Evolutionary conservation across 2,113 vertebrate species (phyloP).

Genomic region (Caranx ignobilis): DNA sequence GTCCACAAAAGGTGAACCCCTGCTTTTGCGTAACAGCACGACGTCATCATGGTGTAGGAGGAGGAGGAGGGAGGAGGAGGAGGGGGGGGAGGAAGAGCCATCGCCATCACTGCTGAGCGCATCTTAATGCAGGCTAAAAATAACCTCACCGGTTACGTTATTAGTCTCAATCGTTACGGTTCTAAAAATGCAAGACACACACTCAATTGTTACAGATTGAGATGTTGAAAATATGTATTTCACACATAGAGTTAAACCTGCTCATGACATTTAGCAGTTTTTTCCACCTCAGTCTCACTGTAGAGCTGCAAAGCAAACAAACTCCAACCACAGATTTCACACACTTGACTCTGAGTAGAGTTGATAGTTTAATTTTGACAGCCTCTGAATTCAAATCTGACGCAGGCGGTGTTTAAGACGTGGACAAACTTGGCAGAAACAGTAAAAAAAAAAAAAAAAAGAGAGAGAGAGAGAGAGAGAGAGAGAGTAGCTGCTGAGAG

Average conservation of each 20-base stretch:
- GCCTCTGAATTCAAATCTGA: background rate
- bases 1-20: constrained; percentile 78
- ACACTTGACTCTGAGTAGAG: background rate
- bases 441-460: background rate
- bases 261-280: background rate
- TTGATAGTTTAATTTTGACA: background rate
- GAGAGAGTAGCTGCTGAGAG: background rate
- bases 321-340: background rate
- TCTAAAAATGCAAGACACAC: constrained; percentile 12
- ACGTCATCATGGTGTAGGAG: constrained; percentile 73
- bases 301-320: background rate
- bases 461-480: background rate
- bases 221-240: background rate
- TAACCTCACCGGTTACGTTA: constrained; percentile 65
- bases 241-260: background rate
- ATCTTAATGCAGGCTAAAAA: constrained; percentile 72
- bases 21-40: constrained; percentile 76
- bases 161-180: constrained; percentile 41
- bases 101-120: constrained; percentile 68
- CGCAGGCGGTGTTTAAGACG: background rate
- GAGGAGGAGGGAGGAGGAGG: constrained; percentile 70
- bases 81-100: constrained; percentile 58
- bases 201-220: background rate
- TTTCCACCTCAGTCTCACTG: background rate
- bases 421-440: constrained; percentile 9